A percentile compares a stretch with the other conserved stretches of the same genome.
Evolutionary conservation across 2,113 vertebrate genomes (phyloP).

Genomic region (Acinonyx jubatus): DNA sequence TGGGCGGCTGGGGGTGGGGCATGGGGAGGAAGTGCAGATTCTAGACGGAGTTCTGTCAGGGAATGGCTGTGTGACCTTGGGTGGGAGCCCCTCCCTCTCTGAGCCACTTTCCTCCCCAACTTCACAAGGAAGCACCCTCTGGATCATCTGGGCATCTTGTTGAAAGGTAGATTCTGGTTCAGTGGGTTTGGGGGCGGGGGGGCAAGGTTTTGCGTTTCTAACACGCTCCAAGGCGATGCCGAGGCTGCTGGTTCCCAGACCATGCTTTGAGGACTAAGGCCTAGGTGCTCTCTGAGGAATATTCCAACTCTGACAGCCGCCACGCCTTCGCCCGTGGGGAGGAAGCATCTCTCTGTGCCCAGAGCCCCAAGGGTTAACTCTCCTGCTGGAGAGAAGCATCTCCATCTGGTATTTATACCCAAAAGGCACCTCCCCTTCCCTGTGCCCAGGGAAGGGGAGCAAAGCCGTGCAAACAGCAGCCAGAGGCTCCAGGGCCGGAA

Average conservation of each 20-base stretch:
- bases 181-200: background rate
- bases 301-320: background rate
- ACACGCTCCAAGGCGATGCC: rapidly evolving
- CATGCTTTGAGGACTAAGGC: background rate
- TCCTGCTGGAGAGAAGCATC: constrained; percentile 1
- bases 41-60: background rate
- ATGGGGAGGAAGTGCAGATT: background rate
- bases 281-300: background rate
- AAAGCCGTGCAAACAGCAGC: background rate
- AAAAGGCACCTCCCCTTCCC: constrained; percentile 41
- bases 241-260: background rate
- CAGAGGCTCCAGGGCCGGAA: background rate
- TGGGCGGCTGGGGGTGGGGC: background rate
- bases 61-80: constrained; percentile 51
- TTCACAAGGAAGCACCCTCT: background rate
- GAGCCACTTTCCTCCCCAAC: background rate
- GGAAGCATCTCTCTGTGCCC: background rate
- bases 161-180: background rate
- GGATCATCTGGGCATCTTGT: background rate
- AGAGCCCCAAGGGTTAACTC: constrained; percentile 64
- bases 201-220: background rate
- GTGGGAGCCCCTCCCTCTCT: background rate
- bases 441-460: background rate
- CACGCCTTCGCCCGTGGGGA: background rate
- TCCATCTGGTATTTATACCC: constrained; percentile 71